A percentile compares a stretch with the other conserved stretches of the same genome.
Evolutionary conservation across 92 coral and sea anemone genomes (phyloP).

Genomic region (Umimayanthus chanpuru): DNA sequence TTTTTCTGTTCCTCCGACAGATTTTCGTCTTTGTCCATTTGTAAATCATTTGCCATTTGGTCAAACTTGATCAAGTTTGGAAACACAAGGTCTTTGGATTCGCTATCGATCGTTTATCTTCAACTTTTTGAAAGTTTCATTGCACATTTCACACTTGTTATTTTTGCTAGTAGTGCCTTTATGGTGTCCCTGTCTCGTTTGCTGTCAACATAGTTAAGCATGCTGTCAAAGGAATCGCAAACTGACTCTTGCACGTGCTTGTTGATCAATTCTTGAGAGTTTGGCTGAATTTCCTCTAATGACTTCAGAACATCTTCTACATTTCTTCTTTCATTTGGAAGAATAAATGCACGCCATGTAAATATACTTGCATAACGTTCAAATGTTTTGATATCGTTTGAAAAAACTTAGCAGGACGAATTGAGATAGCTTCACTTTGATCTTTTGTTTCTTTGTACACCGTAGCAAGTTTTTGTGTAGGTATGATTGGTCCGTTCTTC

Average conservation of each 20-base stretch:
- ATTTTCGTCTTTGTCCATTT: constrained; percentile 8
- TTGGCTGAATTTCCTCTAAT: constrained; percentile 1
- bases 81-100: constrained; percentile 6
- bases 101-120: constrained; percentile 6
- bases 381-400: constrained; percentile 47
- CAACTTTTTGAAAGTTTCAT: constrained; percentile 10
- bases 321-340: constrained; percentile 46
- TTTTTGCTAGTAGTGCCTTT: constrained; percentile 29
- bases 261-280: constrained; percentile 18
- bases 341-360: constrained; percentile 48
- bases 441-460: constrained; percentile 53
- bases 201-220: constrained; percentile 38
- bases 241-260: constrained; percentile 4
- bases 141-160: constrained; percentile 36
- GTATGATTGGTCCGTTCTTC: constrained; percentile 51
- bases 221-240: background rate
- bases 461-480: constrained; percentile 52
- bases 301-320: constrained; percentile 28
- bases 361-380: constrained; percentile 53
- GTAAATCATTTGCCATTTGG: constrained; percentile 24
- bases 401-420: constrained; percentile 27
- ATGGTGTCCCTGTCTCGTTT: constrained; percentile 45
- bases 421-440: background rate
- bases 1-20: constrained; percentile 36
- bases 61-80: constrained; percentile 19